Conservation (phyloP, 1,140 invertebrate genomes). For the Cataglyphis hispanica region DNA sequence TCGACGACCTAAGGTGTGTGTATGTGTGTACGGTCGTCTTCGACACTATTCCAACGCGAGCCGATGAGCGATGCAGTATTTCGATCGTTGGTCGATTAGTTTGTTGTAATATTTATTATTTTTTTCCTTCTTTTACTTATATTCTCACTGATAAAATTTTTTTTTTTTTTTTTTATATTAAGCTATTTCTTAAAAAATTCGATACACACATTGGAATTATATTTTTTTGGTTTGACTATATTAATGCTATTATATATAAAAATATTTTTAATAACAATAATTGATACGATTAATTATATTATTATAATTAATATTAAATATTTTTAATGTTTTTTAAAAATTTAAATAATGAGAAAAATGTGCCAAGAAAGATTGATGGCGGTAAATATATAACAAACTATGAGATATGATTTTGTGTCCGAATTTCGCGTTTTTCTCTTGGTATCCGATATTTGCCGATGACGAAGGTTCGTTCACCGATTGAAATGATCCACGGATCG, state of each 20-base stretch:
- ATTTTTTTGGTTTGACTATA: not conserved
- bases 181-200: not conserved
- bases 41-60: too few species aligned
- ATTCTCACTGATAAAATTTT: not conserved
- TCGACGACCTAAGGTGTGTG: not conserved
- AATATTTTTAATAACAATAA: not conserved
- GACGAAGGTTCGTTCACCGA: constrained; percentile 73
- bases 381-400: not conserved
- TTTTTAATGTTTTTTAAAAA: too few species aligned
- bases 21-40: not conserved
- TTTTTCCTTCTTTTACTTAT: not conserved
- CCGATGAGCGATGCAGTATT: not conserved
- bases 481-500: constrained; percentile 65
- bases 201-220: not conserved
- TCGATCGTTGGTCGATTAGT: not conserved
- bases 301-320: too few species aligned
- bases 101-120: not conserved
- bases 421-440: constrained; percentile 9
- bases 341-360: not conserved
- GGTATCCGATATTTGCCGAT: not conserved
- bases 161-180: not conserved
- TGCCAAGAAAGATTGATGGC: not conserved
- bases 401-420: not conserved
- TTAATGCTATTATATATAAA: not conserved
- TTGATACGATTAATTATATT: not conserved